Conservation (phyloP, 2,797 vertebrate species). For the Phrynocephalus forsythii region DNA sequence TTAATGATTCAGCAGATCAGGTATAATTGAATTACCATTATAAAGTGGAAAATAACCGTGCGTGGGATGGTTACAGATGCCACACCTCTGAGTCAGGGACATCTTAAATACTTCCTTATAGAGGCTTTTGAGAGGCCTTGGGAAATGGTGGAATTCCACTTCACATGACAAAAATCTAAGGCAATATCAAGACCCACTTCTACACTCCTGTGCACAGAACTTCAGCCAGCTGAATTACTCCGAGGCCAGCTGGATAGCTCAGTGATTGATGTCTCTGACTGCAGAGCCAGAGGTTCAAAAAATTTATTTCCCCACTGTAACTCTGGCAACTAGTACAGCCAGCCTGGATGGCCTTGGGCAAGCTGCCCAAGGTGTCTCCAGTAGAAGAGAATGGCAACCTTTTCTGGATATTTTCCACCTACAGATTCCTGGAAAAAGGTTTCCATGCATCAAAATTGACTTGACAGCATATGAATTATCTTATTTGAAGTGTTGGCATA, state of each 20-base stretch:
- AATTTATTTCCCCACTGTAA: no score
- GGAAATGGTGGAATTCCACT: background rate
- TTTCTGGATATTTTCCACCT: no score
- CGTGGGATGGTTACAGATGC: conserved; percentile 27
- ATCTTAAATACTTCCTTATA: conserved; percentile 29
- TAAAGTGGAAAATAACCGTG: conserved; percentile 29
- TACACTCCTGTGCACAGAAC: background rate
- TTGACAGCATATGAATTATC: no score
- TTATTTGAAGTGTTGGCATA: background rate
- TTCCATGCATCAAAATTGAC: no score
- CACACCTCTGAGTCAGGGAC: conserved; percentile 25
- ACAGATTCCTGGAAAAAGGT: no score
- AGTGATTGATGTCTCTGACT: no score
- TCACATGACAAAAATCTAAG: background rate
- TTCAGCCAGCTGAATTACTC: background rate
- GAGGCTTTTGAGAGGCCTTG: background rate
- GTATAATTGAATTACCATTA: conserved; percentile 33
- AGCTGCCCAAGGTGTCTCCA: no score
- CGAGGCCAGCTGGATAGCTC: background rate
- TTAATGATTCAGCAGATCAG: conserved; percentile 34
- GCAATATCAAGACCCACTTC: background rate
- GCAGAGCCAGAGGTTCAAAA: no score
- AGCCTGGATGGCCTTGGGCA: no score
- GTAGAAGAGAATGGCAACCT: no score
- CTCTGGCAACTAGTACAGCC: no score